Evolutionary conservation across 2,113 vertebrate species (phyloP), one percentile per base, ranked within the genome.

Genomic region (Emydocephalus ijimae): DNA sequence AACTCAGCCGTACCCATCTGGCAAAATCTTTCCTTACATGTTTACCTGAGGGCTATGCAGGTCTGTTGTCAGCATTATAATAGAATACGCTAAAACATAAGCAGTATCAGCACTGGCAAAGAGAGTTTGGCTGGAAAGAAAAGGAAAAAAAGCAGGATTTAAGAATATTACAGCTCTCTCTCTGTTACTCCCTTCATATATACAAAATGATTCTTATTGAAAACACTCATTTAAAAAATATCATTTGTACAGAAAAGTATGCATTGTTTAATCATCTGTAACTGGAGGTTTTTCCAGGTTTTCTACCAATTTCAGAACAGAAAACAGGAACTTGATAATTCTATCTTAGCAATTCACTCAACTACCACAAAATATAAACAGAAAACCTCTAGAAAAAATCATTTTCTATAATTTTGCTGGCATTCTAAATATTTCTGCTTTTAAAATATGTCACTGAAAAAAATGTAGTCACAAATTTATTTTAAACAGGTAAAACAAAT

Each of bases 61-160:
- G 96, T 99, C 99, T 34, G 99, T 99, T 93, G 99, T 99, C 54
- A 99, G 97, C 99, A 99, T 99, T 86, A 99, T 99, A 96, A 99
- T 99, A 88, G 99, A 99, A 95, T 99, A 99, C 0, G 99, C 99
- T 94, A 99, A 96, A 93, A 99, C 99, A n/a, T 99, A 99, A 0
- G 99, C 99, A 0, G 99, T 99, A 97, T 99, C 99, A n/a, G 99
- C 99, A 61, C 99, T 99, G 95, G 99, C 99, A 96, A 99, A 99
- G 5, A 99, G 95, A 0, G 98, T 99, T 97, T 99, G 99, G 95
- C 99, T 99, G 96, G n/a, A 94, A 54, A 93, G 56, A 88, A 26
- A 96, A 94, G 29, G 91, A 45, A 96, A 94, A 92, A 85, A 96
- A 94, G 23, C 57, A 94, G 0, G 48, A 34, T 93, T 61, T 95